These are phyloP conservation scores for Drosophila pseudotalamancana DNA, from an alignment of 2,888 invertebrate species.

Conservation along the genomic window DNA sequence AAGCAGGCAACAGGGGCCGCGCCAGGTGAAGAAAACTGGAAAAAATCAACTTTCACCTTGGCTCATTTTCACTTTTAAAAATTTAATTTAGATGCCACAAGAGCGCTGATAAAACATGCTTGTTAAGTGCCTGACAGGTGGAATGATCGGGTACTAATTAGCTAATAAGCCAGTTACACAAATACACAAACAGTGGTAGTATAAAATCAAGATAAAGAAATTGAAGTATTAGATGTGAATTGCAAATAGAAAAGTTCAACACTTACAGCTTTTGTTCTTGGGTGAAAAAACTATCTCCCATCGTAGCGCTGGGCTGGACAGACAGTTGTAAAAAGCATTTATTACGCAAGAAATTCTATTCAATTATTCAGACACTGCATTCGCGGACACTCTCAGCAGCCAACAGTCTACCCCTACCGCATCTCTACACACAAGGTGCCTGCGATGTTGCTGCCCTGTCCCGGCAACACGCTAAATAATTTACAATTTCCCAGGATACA, in stretches of 20 bases:
- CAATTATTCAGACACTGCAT: constrained; percentile 78
- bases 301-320: constrained; percentile 53
- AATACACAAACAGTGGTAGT: not conserved
- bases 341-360: constrained; percentile 79
- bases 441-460: constrained; percentile 27
- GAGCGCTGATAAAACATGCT: constrained; percentile 50
- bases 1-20: constrained; percentile 33
- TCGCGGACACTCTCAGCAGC: not conserved
- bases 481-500: constrained; percentile 65
- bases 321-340: constrained; percentile 70
- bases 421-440: too few species aligned
- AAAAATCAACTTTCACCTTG: constrained; percentile 68
- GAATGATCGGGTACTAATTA: constrained; percentile 55
- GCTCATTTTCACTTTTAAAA: constrained; percentile 71
- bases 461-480: constrained; percentile 69
- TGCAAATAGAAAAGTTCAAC: constrained; percentile 33
- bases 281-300: constrained; percentile 65
- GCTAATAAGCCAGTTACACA: constrained; percentile 24
- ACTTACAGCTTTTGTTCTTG: constrained; percentile 13
- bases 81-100: constrained; percentile 68
- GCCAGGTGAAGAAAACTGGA: not conserved
- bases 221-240: constrained; percentile 32
- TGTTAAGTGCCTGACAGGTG: constrained; percentile 55
- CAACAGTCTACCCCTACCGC: not conserved
- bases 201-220: constrained; percentile 18